Conservation (phyloP, 2,797 vertebrate genomes). For the Craterocephalus amniculus region DNA sequence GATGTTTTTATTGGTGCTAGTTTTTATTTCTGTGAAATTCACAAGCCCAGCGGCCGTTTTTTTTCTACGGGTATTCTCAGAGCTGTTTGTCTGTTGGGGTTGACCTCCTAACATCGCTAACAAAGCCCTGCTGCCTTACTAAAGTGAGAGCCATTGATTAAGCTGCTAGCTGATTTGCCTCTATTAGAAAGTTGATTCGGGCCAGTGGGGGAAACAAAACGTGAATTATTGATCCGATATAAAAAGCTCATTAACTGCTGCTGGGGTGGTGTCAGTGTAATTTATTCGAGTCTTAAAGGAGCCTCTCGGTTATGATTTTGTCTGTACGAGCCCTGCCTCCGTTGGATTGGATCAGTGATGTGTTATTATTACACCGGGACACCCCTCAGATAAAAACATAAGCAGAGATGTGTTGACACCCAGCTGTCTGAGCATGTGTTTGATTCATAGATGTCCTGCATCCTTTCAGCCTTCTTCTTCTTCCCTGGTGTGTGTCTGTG, state of each 20-base stretch:
- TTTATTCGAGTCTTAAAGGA: conserved; percentile 22
- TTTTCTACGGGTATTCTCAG: conserved; percentile 2
- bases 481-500: conserved; percentile 18
- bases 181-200: conserved; percentile 68
- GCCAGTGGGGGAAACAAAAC: conserved; percentile 53
- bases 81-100: conserved; percentile 7
- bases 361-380: conserved; percentile 7
- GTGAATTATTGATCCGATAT: conserved; percentile 61
- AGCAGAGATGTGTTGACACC: conserved; percentile 62
- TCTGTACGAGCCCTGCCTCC: conserved; percentile 22
- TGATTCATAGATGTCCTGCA: conserved; percentile 62
- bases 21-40: conserved; percentile 17
- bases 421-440: conserved; percentile 60
- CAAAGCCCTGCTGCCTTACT: conserved; percentile 4
- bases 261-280: conserved; percentile 12
- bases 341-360: conserved; percentile 38
- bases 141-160: conserved; percentile 58
- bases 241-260: conserved; percentile 39
- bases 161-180: conserved; percentile 55
- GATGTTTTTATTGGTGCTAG: conserved; percentile 30
- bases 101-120: conserved; percentile 20
- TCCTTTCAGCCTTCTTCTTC: conserved; percentile 30
- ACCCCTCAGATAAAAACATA: conserved; percentile 44
- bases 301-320: conserved; percentile 19
- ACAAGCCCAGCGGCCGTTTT: conserved; percentile 1